Percentiles rank a stretch among this genome's conserved stretches.
These are phyloP conservation scores for Hippocampus barbouri DNA, from an alignment of 2,113 vertebrate species.

Conservation along the genomic window DNA sequence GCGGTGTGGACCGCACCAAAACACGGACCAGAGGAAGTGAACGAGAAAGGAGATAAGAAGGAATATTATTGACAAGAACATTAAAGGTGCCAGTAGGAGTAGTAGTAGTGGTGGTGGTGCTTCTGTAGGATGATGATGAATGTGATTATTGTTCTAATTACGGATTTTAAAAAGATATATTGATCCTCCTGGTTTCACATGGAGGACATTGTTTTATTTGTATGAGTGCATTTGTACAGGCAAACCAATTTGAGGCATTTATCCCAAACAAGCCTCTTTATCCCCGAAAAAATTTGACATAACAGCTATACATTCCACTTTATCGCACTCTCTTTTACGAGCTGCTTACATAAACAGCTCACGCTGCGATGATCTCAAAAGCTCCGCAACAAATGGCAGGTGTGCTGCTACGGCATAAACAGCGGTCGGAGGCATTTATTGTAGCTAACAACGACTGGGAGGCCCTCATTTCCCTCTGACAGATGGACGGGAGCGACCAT, in stretches of 20 bases:
- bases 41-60: no score
- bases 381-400: constrained; percentile 10
- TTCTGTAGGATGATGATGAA: no score
- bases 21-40: no score
- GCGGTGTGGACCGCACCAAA: no score
- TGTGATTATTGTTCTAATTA: no score
- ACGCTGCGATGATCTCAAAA: constrained; percentile 17
- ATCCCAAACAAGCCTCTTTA: background rate
- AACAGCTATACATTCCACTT: background rate
- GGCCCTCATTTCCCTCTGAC: constrained; percentile 57
- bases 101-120: no score
- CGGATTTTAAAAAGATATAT: no score
- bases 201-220: background rate
- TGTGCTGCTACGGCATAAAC: constrained; percentile 32
- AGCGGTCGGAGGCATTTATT: constrained; percentile 40
- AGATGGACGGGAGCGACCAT: constrained; percentile 63
- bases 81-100: no score
- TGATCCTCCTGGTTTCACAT: background rate
- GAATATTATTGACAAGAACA: no score
- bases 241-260: background rate
- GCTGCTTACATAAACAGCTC: constrained; percentile 7
- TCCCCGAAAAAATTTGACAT: background rate
- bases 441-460: constrained; percentile 54
- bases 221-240: background rate
- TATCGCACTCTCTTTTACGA: background rate